Percentiles rank a stretch among this genome's conserved stretches.
Evolutionary conservation across 1,140 invertebrate genomes (phyloP).

Genomic region (Drosophila navojoa): DNA sequence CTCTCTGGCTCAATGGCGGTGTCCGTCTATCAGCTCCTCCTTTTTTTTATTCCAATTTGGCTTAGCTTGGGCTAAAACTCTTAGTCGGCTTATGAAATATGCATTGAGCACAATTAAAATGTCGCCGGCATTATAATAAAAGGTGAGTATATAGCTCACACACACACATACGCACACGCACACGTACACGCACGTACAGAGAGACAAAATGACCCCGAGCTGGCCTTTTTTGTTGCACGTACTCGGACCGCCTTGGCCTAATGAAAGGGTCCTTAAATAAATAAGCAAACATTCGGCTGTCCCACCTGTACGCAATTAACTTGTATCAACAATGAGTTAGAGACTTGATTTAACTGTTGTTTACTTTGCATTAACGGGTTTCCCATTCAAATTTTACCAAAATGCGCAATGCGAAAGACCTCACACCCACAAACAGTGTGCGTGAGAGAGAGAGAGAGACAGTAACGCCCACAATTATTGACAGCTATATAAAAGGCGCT

Average conservation of each 20-base stretch:
- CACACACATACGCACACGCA: neutral
- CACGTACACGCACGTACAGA: neutral
- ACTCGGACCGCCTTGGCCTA: conserved; percentile 21
- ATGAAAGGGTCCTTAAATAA: conserved; percentile 59
- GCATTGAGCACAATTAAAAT: conserved; percentile 66
- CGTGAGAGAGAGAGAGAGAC: too few relatives aligned
- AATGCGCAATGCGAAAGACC: conserved; percentile 30
- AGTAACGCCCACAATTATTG: conserved; percentile 13
- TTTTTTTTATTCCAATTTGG: conserved; percentile 40
- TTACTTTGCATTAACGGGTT: conserved; percentile 70
- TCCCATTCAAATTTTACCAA: conserved; percentile 53
- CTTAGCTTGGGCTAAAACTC: conserved; percentile 45
- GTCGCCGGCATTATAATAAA: conserved; percentile 28
- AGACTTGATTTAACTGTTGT: conserved; percentile 43
- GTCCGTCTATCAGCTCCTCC: neutral
- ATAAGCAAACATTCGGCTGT: conserved; percentile 51
- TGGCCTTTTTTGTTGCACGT: conserved; percentile 13
- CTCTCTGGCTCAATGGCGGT: conserved; percentile 1
- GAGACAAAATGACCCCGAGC: conserved; percentile 5
- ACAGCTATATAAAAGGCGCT: conserved; percentile 22
- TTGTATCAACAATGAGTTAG: conserved; percentile 53
- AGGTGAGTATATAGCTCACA: neutral
- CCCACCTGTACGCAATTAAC: conserved; percentile 58
- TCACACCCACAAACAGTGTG: neutral
- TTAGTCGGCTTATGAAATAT: conserved; percentile 57